Conservation (phyloP, 2,113 vertebrate genomes). For the Cepphus grylle region DNA sequence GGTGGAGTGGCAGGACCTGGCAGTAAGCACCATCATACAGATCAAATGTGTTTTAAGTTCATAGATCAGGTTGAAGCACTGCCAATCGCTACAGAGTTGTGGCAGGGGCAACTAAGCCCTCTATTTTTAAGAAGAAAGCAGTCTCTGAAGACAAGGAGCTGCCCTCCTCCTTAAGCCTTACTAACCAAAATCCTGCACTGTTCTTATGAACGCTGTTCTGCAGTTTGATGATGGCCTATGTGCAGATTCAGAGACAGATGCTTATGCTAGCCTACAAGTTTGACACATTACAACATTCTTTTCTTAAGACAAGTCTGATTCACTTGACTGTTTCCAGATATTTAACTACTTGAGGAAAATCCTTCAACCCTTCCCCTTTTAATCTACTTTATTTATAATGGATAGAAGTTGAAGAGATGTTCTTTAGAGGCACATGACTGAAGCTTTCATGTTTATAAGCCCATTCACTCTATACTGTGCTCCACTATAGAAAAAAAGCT, state of each 20-base stretch:
- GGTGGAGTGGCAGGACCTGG: slow-evolving; percentile 64
- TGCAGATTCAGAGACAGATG: neutral
- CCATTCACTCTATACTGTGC: neutral
- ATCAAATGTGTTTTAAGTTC: slow-evolving; percentile 66
- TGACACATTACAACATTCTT: neutral
- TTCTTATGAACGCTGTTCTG: neutral
- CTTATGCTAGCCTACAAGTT: neutral
- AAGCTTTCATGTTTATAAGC: neutral
- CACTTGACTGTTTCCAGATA: neutral
- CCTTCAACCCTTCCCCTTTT: neutral
- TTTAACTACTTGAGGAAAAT: neutral
- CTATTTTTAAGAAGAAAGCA: slow-evolving; percentile 47
- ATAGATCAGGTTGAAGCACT: slow-evolving; percentile 56
- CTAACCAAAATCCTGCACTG: neutral
- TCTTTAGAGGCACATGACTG: neutral
- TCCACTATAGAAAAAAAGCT: neutral
- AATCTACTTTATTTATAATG: neutral
- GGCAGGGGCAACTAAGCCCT: slow-evolving; percentile 37
- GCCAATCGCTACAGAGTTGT: neutral
- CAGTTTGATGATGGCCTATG: neutral
- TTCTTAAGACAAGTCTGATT: neutral
- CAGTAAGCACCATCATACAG: slow-evolving; percentile 11
- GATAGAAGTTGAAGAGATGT: neutral
- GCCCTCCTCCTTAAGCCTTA: neutral
- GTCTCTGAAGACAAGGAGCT: neutral